Conservation (phyloP, 1,140 invertebrate genomes). For the Drosophila cardini region DNA sequence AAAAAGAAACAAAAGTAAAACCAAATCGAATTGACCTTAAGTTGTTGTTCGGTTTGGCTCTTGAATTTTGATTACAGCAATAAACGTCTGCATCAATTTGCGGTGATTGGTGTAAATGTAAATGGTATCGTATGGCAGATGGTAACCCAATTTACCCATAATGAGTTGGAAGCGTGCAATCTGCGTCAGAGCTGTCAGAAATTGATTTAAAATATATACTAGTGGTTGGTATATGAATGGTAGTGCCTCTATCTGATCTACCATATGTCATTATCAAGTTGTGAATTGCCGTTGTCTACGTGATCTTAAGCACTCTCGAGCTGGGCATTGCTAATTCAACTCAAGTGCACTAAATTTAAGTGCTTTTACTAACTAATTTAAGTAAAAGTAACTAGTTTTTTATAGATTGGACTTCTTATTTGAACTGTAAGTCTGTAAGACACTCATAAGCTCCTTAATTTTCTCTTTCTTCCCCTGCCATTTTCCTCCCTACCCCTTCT, state of each 20-base stretch:
- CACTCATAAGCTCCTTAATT: not conserved
- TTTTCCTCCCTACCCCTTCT: not conserved
- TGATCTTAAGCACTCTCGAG: slow-evolving; percentile 2
- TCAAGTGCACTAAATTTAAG: not conserved
- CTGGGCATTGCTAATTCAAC: not conserved
- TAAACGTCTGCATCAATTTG: slow-evolving; percentile 61
- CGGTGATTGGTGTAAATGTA: slow-evolving; percentile 72
- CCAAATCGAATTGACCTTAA: slow-evolving; percentile 67
- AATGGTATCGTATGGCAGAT: slow-evolving; percentile 13
- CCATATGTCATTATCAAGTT: slow-evolving; percentile 29
- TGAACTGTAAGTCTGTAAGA: no score
- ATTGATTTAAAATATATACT: slow-evolving; percentile 63
- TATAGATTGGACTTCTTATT: no score
- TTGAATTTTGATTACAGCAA: slow-evolving; percentile 7
- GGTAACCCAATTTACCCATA: slow-evolving; percentile 38
- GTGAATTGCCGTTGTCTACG: slow-evolving; percentile 34
- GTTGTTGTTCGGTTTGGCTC: slow-evolving; percentile 39
- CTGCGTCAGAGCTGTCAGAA: slow-evolving; percentile 50
- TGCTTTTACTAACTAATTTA: not conserved
- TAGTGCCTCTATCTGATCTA: slow-evolving; percentile 5
- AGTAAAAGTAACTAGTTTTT: no score
- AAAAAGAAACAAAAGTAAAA: not conserved
- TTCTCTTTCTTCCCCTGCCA: not conserved
- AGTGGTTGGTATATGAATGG: not conserved
- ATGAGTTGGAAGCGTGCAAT: slow-evolving; percentile 58